Evolutionary conservation across 2,888 invertebrate genomes (phyloP), one percentile per base, ranked within the genome.

Genomic region (Allacma fusca): DNA sequence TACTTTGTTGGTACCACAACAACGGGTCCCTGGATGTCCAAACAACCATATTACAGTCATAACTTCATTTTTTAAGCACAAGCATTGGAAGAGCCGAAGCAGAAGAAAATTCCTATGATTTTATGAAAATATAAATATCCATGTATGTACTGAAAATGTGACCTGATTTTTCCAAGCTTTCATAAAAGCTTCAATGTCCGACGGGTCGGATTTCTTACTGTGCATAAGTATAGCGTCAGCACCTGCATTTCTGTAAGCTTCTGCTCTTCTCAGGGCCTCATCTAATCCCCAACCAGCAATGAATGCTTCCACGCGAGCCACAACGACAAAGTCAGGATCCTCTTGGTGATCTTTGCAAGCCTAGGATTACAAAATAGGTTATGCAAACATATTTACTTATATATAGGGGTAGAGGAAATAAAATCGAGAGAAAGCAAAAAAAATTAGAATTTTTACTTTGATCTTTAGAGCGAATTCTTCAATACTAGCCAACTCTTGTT

Each of bases 1-100:
- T 87, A 88, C 62, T 87, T 87, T 1, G 88, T 88, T 28, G 88
- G 88, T n/a, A 88, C 87, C 26, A 88, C 86, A 9, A 88, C 85
- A 9, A 88, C 87, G 19, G 88, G 88, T 12, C 86, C 86, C 87
- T 85, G 67, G 21, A 75, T 21, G 21, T 21, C 19, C 57, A 57
- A 62, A 68, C 13, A 57, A 9, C 71, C 28, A 62, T 43, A 24
- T 59, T 23, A 50, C 21, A n/a, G 4, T 4, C 26, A 59, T 16
- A 69, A 29, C 28, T n/a, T 44, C n/a, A n/a, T n/a, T n/a, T n/a
- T n/a, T n/a, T n/a, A n/a, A n/a, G n/a, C n/a, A n/a, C n/a, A n/a
- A n/a, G n/a, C n/a, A n/a, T n/a, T n/a, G n/a, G n/a, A n/a, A n/a
- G n/a, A n/a, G n/a, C n/a, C n/a, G n/a, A n/a, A n/a, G n/a, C n/a